These are phyloP conservation scores for Novumbra hubbsi DNA, from an alignment of 2,797 vertebrate genomes.

Conservation along the genomic window DNA sequence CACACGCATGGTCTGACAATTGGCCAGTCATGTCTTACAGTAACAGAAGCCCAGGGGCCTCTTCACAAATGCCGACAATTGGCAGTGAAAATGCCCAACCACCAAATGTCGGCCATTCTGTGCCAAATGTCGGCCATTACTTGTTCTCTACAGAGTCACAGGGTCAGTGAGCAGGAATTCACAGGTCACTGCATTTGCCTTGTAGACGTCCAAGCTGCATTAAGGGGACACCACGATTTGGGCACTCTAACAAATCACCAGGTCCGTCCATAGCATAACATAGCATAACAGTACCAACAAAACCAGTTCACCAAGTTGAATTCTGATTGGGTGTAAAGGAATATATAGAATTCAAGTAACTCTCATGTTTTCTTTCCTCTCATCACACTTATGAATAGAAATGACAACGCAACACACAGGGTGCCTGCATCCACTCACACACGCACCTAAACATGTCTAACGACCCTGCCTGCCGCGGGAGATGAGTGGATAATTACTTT, in stretches of 20 bases:
- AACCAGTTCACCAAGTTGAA: too few species aligned
- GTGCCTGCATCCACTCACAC: constrained; percentile 1
- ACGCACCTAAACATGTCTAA: constrained; percentile 1
- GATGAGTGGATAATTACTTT: constrained; percentile 44
- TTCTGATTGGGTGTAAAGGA: too few species aligned
- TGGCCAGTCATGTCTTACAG: constrained; percentile 25
- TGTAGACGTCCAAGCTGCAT: neutral
- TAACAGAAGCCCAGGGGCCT: constrained; percentile 61
- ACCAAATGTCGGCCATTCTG: constrained; percentile 70
- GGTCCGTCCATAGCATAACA: neutral
- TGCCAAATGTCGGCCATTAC: constrained; percentile 70
- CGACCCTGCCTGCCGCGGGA: constrained; percentile 30
- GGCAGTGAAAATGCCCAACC: constrained; percentile 69
- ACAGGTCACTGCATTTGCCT: constrained; percentile 26
- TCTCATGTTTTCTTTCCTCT: neutral
- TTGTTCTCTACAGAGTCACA: constrained; percentile 66
- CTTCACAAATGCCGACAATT: constrained; percentile 40
- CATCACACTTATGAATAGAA: neutral
- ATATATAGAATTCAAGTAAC: too few species aligned
- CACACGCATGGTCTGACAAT: constrained; percentile 49
- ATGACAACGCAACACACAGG: constrained; percentile 2
- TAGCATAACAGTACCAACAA: neutral
- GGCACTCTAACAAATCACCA: neutral
- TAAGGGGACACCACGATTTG: neutral
- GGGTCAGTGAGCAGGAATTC: constrained; percentile 42